Base-by-base conservation (phyloP, 2,797 vertebrate genomes). In the Mycteria americana region DNA sequence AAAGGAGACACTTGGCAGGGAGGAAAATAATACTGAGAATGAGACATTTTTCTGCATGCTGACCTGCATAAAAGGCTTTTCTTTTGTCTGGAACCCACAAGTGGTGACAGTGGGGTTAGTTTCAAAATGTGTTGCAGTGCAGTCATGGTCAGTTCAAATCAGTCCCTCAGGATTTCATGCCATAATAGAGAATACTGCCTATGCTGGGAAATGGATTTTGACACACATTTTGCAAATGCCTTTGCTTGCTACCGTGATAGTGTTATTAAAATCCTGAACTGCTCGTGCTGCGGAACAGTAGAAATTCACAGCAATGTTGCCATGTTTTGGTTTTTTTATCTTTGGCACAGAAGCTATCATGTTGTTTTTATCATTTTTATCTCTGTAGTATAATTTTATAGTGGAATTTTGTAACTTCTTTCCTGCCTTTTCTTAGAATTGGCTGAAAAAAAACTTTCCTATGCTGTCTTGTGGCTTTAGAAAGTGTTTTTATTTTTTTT, bases 71-170 rank as follows among this genome's bases (percentile, higher is more conserved):
- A 67, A 57, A 62, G 39, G 39, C 35, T 91, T 91, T 76, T 68
- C 54, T 82, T 90, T 91, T 92, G 76, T 83, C 54, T 93, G 75
- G 50, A 89, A 33, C 22, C 41, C 25, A 45, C 76, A 85, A 85
- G 45, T 94, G 92, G 53, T 89, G 50, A 35, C 78, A 69, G 73
- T 68, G 59, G 72, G 39, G 15, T 83, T 78, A 74, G 43, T 85
- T 89, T 89, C 89, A 92, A 79, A 95, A 89, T 86, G 39, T 64
- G 54, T 91, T 83, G 39, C 31, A 80, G 46, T 53, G 60, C 28
- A 63, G 84, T 82, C 79, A 83, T 74, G 79, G 82, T 94, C 65
- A 79, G 65, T 74, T 96, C 88, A 93, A n/a, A 67, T 88, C 43
- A 56, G 67, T 83, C 85, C 39, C 50, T 64, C 23, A n/a, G 79